phyloP scores from a whole-genome alignment of 2,888 invertebrate species.

The Papilio demoleus region DNA sequence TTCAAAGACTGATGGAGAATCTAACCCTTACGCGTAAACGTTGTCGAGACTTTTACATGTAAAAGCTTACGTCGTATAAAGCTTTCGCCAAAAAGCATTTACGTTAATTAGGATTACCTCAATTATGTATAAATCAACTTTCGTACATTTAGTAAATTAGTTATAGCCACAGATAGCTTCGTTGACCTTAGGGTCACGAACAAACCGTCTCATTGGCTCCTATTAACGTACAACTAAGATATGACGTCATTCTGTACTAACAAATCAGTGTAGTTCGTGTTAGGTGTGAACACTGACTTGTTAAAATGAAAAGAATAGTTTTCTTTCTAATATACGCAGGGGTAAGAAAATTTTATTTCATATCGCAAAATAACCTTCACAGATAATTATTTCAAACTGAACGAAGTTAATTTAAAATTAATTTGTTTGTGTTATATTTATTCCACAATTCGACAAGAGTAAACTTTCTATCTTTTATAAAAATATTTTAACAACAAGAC shows the following conservation, averaged over 20 bases:
- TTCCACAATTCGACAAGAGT: too few species aligned
- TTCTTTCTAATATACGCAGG: background rate
- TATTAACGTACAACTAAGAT: background rate
- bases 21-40: too few species aligned
- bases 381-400: background rate
- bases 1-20: too few species aligned
- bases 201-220: background rate
- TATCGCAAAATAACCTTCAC: too few species aligned
- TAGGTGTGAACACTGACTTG: background rate
- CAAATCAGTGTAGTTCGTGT: background rate
- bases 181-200: background rate
- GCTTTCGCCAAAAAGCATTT: too few species aligned
- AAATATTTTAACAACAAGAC: background rate
- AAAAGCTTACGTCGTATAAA: too few species aligned
- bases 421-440: too few species aligned
- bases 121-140: too few species aligned
- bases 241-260: background rate
- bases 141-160: too few species aligned
- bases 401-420: background rate
- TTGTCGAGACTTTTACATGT: too few species aligned
- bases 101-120: too few species aligned
- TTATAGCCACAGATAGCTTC: background rate
- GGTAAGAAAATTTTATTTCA: slow-evolving; percentile 9
- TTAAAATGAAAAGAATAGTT: slow-evolving; percentile 20
- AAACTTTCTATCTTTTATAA: too few species aligned